Evolutionary conservation across 2,888 invertebrate genomes (phyloP).

Genomic region (Archaeoteleia sp.): DNA sequence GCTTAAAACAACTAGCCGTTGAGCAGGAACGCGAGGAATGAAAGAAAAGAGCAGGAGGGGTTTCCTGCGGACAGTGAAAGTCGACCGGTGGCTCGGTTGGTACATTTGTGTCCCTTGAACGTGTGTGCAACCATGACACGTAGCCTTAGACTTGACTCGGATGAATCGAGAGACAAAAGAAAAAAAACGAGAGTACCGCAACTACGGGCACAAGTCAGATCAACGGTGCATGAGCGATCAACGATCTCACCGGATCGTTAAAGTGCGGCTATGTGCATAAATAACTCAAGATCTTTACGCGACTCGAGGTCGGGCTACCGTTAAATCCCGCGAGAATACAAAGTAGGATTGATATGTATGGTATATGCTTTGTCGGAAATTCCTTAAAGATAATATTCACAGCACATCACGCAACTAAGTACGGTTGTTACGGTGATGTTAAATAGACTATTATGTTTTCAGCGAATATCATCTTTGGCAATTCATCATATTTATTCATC

Average conservation of each 20-base stretch:
- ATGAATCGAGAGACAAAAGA: conserved; percentile 13
- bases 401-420: neutral
- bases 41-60: conserved; percentile 26
- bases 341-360: neutral
- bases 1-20: too few relatives aligned
- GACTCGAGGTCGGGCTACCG: conserved; percentile 7
- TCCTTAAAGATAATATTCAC: neutral
- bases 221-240: conserved; percentile 5
- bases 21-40: too few relatives aligned
- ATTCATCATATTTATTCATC: too few relatives aligned
- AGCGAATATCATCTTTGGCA: too few relatives aligned
- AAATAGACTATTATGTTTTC: too few relatives aligned
- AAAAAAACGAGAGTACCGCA: conserved; percentile 12
- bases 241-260: conserved; percentile 11
- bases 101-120: conserved; percentile 12
- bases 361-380: neutral
- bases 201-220: neutral
- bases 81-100: conserved; percentile 39
- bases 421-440: too few relatives aligned
- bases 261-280: conserved; percentile 9
- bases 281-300: conserved; percentile 11
- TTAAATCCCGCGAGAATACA: neutral
- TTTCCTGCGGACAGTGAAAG: conserved; percentile 41
- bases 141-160: conserved; percentile 38
- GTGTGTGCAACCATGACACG: conserved; percentile 33